A percentile compares a stretch with the other conserved stretches of the same genome.
Conservation (phyloP, 2,113 vertebrate species). For the Brevimyrus niger region DNA sequence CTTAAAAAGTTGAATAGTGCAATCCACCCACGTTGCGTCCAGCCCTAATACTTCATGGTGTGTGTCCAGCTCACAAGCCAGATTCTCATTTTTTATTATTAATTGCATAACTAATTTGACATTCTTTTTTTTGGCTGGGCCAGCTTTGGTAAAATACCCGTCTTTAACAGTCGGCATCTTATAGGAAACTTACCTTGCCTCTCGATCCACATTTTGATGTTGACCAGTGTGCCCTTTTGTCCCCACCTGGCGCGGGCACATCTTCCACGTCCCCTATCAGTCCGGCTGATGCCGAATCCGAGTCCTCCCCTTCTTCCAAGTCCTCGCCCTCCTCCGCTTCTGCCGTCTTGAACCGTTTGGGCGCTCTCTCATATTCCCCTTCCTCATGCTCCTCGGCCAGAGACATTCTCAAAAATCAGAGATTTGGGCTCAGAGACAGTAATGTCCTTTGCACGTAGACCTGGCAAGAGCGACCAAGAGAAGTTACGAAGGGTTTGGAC, state of each 20-base stretch:
- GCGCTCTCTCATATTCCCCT: conserved; percentile 66
- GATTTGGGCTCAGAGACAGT: background rate
- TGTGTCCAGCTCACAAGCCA: background rate
- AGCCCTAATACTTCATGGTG: background rate
- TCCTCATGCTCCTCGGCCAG: conserved; percentile 52
- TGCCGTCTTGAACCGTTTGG: conserved; percentile 61
- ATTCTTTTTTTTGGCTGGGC: background rate
- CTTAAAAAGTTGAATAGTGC: background rate
- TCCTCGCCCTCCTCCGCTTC: conserved; percentile 56
- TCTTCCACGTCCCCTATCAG: conserved; percentile 16
- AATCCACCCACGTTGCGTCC: background rate
- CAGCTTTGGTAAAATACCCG: background rate
- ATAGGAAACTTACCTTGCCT: conserved; percentile 22
- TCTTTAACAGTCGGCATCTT: background rate
- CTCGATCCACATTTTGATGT: conserved; percentile 16
- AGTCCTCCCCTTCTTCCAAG: conserved; percentile 45
- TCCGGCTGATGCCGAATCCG: conserved; percentile 18
- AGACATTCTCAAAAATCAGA: conserved; percentile 20
- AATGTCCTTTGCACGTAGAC: background rate
- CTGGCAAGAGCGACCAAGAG: background rate
- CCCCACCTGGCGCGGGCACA: conserved; percentile 1
- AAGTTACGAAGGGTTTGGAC: background rate
- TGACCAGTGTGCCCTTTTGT: conserved; percentile 21
- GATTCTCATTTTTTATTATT: background rate
- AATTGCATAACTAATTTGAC: background rate